Percentiles rank a stretch among this genome's conserved stretches.
Conservation (phyloP, 64 coral and sea anemone species). For the Astreopora myriophthalma region DNA sequence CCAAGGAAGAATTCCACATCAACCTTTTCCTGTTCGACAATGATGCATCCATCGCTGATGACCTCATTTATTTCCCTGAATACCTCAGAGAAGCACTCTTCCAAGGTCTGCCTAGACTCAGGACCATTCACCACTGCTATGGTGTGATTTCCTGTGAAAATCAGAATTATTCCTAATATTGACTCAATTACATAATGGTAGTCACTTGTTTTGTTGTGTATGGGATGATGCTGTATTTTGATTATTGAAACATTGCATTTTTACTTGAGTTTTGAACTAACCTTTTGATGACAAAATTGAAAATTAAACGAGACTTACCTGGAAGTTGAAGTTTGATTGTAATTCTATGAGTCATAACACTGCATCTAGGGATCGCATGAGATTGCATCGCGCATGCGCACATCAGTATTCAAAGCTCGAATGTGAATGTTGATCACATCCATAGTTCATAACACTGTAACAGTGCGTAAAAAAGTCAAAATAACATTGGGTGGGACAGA, state of each 20-base stretch:
- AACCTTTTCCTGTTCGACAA: constrained; percentile 33
- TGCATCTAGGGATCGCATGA: too few relatives aligned
- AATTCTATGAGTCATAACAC: too few relatives aligned
- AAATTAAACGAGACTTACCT: too few relatives aligned
- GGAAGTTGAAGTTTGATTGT: too few relatives aligned
- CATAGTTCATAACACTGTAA: too few relatives aligned
- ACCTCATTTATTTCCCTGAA: constrained; percentile 58
- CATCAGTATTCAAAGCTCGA: too few relatives aligned
- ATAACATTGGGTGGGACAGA: too few relatives aligned
- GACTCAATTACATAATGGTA: background rate
- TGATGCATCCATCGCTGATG: constrained; percentile 10
- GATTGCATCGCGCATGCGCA: too few relatives aligned
- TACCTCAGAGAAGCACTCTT: constrained; percentile 25
- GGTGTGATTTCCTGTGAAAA: constrained; percentile 54
- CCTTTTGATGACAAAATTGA: constrained; percentile 77
- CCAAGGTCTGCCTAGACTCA: constrained; percentile 16
- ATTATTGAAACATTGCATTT: background rate
- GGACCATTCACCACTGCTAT: constrained; percentile 30
- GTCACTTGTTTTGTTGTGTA: background rate
- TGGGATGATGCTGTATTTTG: background rate
- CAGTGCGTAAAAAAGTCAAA: too few relatives aligned
- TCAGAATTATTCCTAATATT: background rate
- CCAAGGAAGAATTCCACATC: constrained; percentile 49
- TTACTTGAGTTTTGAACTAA: background rate
- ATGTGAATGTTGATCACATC: too few relatives aligned